These are phyloP conservation scores for Gordius sp. DNA, from an alignment of 2,888 invertebrate species.

Conservation along the genomic window DNA sequence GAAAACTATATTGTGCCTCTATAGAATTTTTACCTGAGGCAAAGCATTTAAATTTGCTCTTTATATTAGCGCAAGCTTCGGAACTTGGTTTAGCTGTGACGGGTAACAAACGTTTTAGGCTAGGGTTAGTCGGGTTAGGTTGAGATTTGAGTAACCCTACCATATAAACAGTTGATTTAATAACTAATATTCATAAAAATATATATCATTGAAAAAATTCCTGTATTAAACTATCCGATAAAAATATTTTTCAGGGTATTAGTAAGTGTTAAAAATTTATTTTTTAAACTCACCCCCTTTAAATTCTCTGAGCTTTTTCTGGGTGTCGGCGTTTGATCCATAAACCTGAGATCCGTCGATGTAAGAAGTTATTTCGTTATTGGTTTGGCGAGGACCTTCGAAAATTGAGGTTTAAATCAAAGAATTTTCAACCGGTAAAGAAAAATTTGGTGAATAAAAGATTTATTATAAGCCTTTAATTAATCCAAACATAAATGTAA, in stretches of 20 bases:
- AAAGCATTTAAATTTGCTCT: neutral
- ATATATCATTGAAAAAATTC: no score
- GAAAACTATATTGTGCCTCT: no score
- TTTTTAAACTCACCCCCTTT: neutral
- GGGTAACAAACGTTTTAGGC: neutral
- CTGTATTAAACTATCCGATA: no score
- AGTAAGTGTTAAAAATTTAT: neutral
- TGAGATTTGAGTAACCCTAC: neutral
- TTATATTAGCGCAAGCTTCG: neutral
- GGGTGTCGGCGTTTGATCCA: constrained; percentile 1
- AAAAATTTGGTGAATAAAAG: no score
- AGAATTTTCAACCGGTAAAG: no score
- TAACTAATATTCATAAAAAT: no score
- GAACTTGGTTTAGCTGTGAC: neutral
- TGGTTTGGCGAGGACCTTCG: constrained; percentile 5
- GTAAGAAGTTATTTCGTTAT: constrained; percentile 14
- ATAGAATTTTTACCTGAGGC: no score
- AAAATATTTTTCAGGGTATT: no score
- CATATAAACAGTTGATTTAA: no score
- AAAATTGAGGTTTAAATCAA: no score
- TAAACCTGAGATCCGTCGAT: constrained; percentile 4
- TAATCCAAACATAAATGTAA: no score
- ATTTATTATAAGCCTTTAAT: no score
- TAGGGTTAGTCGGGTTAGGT: neutral
- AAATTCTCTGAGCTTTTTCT: neutral